These are phyloP conservation scores for Drosophila histrio DNA, from an alignment of 2,888 invertebrate species.

Conservation along the genomic window DNA sequence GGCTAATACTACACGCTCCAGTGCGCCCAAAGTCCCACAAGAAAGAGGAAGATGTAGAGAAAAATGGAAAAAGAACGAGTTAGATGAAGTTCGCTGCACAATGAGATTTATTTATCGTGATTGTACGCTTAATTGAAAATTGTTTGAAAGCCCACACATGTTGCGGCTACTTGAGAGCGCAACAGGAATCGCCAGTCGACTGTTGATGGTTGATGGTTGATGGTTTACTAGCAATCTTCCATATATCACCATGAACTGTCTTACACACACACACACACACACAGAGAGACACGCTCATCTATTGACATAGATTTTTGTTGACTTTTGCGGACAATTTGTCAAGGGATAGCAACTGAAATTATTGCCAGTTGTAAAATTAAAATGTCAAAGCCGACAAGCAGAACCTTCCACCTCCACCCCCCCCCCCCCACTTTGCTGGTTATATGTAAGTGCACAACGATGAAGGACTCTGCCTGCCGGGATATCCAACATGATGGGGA, in stretches of 20 bases:
- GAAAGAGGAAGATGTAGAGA: slow-evolving; percentile 29
- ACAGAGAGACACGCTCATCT: slow-evolving; percentile 3
- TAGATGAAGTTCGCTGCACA: slow-evolving; percentile 67
- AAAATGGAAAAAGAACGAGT: slow-evolving; percentile 11
- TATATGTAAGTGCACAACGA: too few relatives aligned
- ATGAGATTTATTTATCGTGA: slow-evolving; percentile 79
- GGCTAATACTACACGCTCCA: slow-evolving; percentile 3
- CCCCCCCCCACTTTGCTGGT: not conserved
- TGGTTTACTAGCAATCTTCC: slow-evolving; percentile 13
- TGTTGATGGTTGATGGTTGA: too few relatives aligned
- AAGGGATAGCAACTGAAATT: slow-evolving; percentile 59
- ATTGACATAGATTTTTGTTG: slow-evolving; percentile 60
- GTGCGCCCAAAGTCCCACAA: not conserved
- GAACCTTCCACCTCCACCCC: not conserved
- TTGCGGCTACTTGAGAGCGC: slow-evolving; percentile 56
- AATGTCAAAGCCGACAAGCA: slow-evolving; percentile 61
- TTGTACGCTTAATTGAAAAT: slow-evolving; percentile 78
- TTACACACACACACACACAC: slow-evolving; percentile 35
- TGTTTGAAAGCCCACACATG: slow-evolving; percentile 65
- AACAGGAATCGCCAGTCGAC: slow-evolving; percentile 57
- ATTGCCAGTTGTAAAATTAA: slow-evolving; percentile 69
- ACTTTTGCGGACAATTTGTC: slow-evolving; percentile 67
- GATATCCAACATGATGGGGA: slow-evolving; percentile 6
- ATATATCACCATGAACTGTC: slow-evolving; percentile 68
- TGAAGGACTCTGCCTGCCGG: slow-evolving; percentile 15